Evolutionary conservation across 2,113 vertebrate species (phyloP).

Genomic region (Actenoides lindsayi): DNA sequence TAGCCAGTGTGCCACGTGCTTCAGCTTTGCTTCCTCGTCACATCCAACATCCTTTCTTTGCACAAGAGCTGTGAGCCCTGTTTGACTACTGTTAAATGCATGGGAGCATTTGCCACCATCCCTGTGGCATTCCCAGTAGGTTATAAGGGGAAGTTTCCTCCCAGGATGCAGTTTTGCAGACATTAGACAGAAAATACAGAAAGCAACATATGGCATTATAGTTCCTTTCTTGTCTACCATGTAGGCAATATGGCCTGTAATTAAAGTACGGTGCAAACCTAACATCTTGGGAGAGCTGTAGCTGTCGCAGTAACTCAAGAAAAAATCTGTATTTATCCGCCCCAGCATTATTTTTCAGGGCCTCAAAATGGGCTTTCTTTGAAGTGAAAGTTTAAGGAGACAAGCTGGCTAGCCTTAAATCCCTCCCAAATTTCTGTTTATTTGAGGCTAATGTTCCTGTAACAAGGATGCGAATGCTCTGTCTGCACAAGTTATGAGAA

Average conservation of each 20-base stretch:
- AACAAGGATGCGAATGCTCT: background rate
- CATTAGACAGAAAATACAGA: background rate
- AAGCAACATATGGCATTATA: background rate
- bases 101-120: background rate
- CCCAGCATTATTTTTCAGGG: background rate
- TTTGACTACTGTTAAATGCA: fast-evolving
- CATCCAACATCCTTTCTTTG: background rate
- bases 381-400: background rate
- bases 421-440: background rate
- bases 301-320: background rate
- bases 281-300: constrained; percentile 7
- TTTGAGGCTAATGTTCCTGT: background rate
- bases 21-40: background rate
- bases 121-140: fast-evolving
- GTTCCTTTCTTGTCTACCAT: background rate
- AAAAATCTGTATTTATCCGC: background rate
- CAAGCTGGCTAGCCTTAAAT: background rate
- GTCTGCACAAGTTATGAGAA: background rate
- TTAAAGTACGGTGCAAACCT: background rate
- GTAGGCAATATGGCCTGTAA: background rate
- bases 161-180: background rate
- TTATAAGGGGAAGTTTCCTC: background rate
- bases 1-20: background rate
- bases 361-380: background rate
- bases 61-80: background rate